Base-by-base conservation (phyloP, 2,888 invertebrate species). In the Melanostoma scalare region DNA sequence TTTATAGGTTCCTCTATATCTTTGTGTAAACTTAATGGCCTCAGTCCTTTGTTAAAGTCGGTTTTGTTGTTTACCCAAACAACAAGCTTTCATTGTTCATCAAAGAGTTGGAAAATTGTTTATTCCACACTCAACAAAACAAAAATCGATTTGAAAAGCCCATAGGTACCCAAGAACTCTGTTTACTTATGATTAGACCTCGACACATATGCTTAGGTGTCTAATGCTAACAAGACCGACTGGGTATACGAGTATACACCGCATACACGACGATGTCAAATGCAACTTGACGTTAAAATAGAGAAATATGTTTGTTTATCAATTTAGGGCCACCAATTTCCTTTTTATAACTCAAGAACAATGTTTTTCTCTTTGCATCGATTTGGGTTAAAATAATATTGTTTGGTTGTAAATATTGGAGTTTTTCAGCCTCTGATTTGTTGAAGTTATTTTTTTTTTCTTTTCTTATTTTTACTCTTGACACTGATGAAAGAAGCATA, bases 331-430 rank as follows among this genome's bases (percentile, higher is more conserved):
- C 68, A 53, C 48, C 52, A 56, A 60, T 72, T 72, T 35, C 53
- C 30, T 56, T 76, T 74, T 67, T 46, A n/a, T 10, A 36, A 44
- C 53, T 53, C 31, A 20, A 56, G 50, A 44, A 38, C 44, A 8
- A 4, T 30, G 42, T 44, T 53, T 48, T 38, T 53, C 36, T 3
- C 4, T 5, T 42, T 63, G 48, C 48, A 58, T 10, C 33, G 44
- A 77, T 82, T 73, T 68, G 10, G 82, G 82, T 82, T 77, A 82
- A 77, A 73, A 50, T 65, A 82, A 82, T 73, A 82, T 31, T 73
- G 50, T 53, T 46, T 30, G 56, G 35, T 73, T 68, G 82, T 78
- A 77, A 82, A 82, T 82, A 82, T 73, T 82, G 52, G 58, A 69
- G 68, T 68, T 80, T 50, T 46, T 63, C 50, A 56, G 77, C 78